A percentile compares a stretch with the other conserved stretches of the same genome.
Evolutionary conservation across 2,888 invertebrate species (phyloP).

Genomic region (Dinocampus coccinellae): DNA sequence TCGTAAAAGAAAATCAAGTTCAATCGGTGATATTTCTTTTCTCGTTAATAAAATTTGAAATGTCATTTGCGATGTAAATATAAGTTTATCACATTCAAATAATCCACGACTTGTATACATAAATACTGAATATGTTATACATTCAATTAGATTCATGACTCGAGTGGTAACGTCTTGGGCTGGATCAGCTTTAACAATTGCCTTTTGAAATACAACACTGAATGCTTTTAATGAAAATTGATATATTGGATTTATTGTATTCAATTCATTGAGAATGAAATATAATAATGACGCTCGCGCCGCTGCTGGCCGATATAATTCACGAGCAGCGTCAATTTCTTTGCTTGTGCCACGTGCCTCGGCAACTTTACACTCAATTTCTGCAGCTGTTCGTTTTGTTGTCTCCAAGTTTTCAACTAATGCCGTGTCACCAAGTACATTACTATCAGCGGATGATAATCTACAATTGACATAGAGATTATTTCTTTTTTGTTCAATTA

Average conservation of each 20-base stretch:
- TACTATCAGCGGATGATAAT: conserved; percentile 91
- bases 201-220: conserved; percentile 97
- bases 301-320: conserved; percentile 89
- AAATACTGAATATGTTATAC: conserved; percentile 94
- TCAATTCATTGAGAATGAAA: conserved; percentile 94
- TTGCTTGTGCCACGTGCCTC: conserved; percentile 93
- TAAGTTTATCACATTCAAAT: conserved; percentile 96
- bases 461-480: conserved; percentile 67
- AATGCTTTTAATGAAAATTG: conserved; percentile 98
- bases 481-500: too few relatives aligned
- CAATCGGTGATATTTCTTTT: conserved; percentile 86
- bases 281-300: conserved; percentile 93
- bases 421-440: conserved; percentile 94
- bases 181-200: conserved; percentile 89
- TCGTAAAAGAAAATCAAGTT: conserved; percentile 92
- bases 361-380: conserved; percentile 92
- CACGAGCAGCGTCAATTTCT: conserved; percentile 93
- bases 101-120: conserved; percentile 94
- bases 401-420: conserved; percentile 96
- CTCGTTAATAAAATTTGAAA: conserved; percentile 91
- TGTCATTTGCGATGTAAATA: conserved; percentile 96
- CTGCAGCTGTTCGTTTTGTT: conserved; percentile 95
- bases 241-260: conserved; percentile 96
- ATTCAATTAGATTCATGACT: conserved; percentile 92
- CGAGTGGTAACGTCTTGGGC: conserved; percentile 83